phyloP scores from a whole-genome alignment of 2,797 vertebrate genomes.

The Furcifer pardalis region DNA sequence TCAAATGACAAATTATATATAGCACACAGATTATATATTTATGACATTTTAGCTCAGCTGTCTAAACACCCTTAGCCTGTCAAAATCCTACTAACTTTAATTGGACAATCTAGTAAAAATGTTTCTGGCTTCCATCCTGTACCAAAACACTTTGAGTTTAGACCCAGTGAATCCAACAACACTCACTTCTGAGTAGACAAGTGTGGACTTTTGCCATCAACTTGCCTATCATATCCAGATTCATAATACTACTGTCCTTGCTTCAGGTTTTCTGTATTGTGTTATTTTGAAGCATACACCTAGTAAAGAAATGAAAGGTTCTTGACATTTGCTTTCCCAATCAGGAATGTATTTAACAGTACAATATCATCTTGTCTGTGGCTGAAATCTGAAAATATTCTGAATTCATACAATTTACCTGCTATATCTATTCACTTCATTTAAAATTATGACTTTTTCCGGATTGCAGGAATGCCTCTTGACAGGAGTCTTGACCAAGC shows the following conservation, averaged over 20 bases:
- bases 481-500: slow-evolving; percentile 67
- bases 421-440: slow-evolving; percentile 21
- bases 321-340: slow-evolving; percentile 33
- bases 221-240: background rate
- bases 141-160: too few relatives aligned
- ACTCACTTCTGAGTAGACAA: background rate
- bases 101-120: too few relatives aligned
- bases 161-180: background rate
- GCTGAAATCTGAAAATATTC: slow-evolving; percentile 23
- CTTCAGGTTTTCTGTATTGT: background rate
- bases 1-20: too few relatives aligned
- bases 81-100: too few relatives aligned
- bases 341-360: slow-evolving; percentile 37
- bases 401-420: slow-evolving; percentile 35
- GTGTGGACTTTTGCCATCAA: background rate
- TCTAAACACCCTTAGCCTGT: too few relatives aligned
- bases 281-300: background rate
- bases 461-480: slow-evolving; percentile 49
- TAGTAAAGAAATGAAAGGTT: background rate
- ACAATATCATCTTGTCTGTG: slow-evolving; percentile 35
- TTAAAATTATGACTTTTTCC: slow-evolving; percentile 39
- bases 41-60: too few relatives aligned
- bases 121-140: too few relatives aligned
- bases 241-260: background rate
- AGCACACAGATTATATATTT: too few relatives aligned